Base-by-base conservation (phyloP, 1,140 invertebrate species). In the Sarcophaga bullata region DNA sequence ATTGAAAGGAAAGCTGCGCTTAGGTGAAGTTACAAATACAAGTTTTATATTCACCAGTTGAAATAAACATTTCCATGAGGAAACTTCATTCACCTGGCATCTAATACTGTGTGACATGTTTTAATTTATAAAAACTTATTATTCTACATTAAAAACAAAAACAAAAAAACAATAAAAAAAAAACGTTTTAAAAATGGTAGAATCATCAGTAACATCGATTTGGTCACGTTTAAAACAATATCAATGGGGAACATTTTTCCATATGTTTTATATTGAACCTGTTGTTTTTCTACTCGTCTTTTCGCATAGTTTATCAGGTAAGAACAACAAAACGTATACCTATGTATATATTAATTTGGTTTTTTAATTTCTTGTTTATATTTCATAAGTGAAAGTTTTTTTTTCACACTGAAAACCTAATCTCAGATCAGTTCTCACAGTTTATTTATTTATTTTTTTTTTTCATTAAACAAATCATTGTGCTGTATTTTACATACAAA, bases 201-300 rank as follows among this genome's bases (percentile, higher is more conserved):
- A 89, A 73, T 88, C 86, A 82, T 78, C 83, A 82, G 19, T 83
- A 58, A 54, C 73, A 15, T 84, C 86, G 19, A 84, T 84, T 46
- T 49, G 87, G n/a, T 84, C 85, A 68, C 84, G 84, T 15, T 80
- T 89, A 0, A 84, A 84, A 8, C 84, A 82, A 54, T 46, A 86
- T 76, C 84, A 89, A 85, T 89, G 88, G 88, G 80, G 84, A 6
- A 85, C 84, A 52, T 84, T 89, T 47, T 89, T 89, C 62, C 82
- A 87, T 82, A 88, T 89, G 88, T 89, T 87, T 83, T 88, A 88
- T 81, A 85, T 90, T 19, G 88, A 90, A 85, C 88, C 88, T 73
- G 85, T 88, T 82, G 88, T 90, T 25, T 87, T 90, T 48, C 84
- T 88, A 84, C 75, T 90, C 81, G 85, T 90, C 4, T 90, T 90